Evolutionary conservation across 2,797 vertebrate species (phyloP).

Genomic region (Furcifer pardalis): DNA sequence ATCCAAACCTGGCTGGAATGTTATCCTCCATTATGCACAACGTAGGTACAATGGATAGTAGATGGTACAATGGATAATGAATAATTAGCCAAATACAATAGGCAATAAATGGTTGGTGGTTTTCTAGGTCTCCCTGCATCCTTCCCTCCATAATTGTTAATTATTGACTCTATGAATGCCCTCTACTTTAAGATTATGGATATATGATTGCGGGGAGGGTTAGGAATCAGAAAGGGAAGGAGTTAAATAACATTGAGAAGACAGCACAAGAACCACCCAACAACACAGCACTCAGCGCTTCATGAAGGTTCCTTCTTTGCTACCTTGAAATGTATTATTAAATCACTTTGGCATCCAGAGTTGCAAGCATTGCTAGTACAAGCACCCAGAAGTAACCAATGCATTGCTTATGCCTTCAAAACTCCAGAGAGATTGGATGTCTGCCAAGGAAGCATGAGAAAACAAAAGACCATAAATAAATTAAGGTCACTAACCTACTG

Average conservation of each 20-base stretch:
- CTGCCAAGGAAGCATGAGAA: conserved; percentile 17
- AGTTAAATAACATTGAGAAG: conserved; percentile 36
- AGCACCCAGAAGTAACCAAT: conserved; percentile 21
- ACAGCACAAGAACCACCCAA: conserved; percentile 53
- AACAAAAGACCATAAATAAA: conserved; percentile 27
- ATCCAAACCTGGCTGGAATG: too few relatives aligned
- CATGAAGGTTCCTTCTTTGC: conserved; percentile 18
- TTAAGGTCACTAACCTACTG: conserved; percentile 23
- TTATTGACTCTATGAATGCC: too few relatives aligned
- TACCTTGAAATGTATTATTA: conserved; percentile 10
- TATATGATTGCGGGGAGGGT: too few relatives aligned
- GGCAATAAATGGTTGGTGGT: neutral
- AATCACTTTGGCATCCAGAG: neutral
- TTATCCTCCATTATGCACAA: too few relatives aligned
- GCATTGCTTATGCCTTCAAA: conserved; percentile 13
- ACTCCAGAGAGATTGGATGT: conserved; percentile 14
- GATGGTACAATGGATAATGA: too few relatives aligned
- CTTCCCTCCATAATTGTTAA: too few relatives aligned
- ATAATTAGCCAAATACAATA: neutral
- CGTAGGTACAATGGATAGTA: neutral
- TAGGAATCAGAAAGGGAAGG: conserved; percentile 54
- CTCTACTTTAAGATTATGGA: too few relatives aligned
- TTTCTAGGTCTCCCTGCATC: neutral
- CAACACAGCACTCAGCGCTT: conserved; percentile 38
- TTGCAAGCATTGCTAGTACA: neutral